Conservation (phyloP, 2,888 invertebrate species). For the Ichneumon xanthorius region DNA sequence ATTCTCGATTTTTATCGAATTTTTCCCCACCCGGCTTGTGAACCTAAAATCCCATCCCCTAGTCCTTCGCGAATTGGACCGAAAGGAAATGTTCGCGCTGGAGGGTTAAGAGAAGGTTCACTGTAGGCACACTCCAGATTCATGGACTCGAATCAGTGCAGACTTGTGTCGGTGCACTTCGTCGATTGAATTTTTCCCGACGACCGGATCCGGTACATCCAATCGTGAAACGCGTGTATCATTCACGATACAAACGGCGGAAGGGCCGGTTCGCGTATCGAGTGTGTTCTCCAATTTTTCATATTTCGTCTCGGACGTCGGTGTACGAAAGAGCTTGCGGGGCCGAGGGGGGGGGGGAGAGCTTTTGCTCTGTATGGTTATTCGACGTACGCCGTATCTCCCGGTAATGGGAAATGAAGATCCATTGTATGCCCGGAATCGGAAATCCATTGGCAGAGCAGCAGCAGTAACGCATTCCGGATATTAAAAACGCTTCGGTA, state of each 20-base stretch:
- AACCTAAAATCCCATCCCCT: not conserved
- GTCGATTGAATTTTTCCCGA: constrained; percentile 8
- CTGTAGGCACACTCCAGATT: not conserved
- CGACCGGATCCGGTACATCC: not conserved
- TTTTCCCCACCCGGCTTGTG: not conserved
- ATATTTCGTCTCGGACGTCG: constrained; percentile 12
- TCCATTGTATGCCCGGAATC: constrained; percentile 4
- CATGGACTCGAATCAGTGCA: not conserved
- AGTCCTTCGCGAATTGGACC: not conserved
- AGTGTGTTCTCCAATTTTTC: constrained; percentile 10
- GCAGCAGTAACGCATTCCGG: not conserved
- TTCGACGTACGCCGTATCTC: not conserved
- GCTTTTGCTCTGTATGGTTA: not conserved
- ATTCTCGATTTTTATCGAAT: not conserved
- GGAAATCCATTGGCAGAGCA: not conserved
- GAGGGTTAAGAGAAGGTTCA: not conserved
- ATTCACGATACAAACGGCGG: not conserved
- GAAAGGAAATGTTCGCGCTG: not conserved
- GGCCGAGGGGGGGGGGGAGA: not conserved
- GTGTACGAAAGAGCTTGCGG: too few relatives aligned
- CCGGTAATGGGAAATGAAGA: constrained; percentile 8
- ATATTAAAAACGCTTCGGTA: constrained; percentile 8
- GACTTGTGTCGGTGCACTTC: constrained; percentile 1
- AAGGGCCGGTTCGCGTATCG: not conserved
- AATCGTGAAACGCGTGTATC: constrained; percentile 5